Evolutionary conservation across 2,113 vertebrate species (phyloP).

Genomic region (Gnathonemus echidnorhynchus): DNA sequence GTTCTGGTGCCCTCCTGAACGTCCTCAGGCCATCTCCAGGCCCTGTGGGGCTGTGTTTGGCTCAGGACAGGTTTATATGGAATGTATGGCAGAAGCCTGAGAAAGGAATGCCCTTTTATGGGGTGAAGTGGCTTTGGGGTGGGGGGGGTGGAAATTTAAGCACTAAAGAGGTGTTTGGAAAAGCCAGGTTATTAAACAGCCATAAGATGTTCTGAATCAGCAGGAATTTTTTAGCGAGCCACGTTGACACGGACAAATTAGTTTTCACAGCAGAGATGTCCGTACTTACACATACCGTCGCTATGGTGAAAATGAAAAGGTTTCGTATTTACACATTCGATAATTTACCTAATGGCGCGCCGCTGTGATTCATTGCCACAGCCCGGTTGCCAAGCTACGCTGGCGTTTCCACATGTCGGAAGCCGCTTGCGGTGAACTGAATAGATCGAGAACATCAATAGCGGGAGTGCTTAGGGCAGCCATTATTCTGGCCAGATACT

Average conservation of each 20-base stretch:
- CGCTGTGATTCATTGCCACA: constrained; percentile 7
- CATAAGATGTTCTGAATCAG: constrained; percentile 20
- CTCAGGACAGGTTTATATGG: neutral
- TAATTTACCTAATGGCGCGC: neutral
- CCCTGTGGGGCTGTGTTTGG: neutral
- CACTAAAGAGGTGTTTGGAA: neutral
- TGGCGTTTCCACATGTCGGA: neutral
- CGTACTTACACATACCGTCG: neutral
- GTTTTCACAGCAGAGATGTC: constrained; percentile 4
- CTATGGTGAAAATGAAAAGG: neutral
- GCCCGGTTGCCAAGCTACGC: neutral
- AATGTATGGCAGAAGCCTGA: neutral
- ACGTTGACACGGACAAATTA: constrained; percentile 17
- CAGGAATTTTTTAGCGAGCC: neutral
- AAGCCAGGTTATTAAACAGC: neutral
- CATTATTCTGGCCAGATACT: constrained; percentile 13
- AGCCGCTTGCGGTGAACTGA: neutral
- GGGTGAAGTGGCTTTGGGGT: neutral
- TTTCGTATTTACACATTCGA: constrained; percentile 14
- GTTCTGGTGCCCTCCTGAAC: neutral
- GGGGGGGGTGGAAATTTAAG: neutral
- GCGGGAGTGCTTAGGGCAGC: neutral
- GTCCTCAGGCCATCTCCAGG: neutral
- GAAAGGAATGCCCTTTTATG: neutral
- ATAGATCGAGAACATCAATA: constrained; percentile 1